A percentile compares a stretch with the other conserved stretches of the same genome.
These are phyloP conservation scores for Oscheius sp. DNA, from an alignment of 2,888 invertebrate genomes.

Conservation along the genomic window DNA sequence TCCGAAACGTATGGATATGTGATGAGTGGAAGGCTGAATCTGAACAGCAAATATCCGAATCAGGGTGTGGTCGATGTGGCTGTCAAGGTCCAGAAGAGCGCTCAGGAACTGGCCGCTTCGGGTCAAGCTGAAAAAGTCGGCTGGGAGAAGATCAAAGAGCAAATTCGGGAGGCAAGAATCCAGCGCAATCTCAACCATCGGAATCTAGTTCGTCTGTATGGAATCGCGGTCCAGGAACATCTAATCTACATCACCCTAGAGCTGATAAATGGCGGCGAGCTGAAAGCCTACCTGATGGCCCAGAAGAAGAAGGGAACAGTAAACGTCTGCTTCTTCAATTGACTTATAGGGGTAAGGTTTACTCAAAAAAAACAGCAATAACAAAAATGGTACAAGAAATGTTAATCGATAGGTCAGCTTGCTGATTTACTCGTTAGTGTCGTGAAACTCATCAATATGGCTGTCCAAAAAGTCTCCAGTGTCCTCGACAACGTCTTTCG, in stretches of 20 bases:
- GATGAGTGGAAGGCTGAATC: not conserved
- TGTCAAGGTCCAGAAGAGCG: not conserved
- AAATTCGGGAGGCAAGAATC: constrained; percentile 47
- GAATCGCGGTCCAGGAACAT: constrained; percentile 44
- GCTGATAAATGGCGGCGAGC: constrained; percentile 35
- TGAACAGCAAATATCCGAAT: not conserved
- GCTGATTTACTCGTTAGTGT: no score
- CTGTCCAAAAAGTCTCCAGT: no score
- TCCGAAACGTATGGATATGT: not conserved
- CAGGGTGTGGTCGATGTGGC: not conserved
- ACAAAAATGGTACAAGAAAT: no score
- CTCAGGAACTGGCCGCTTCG: not conserved
- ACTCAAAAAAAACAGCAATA: no score
- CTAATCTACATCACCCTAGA: constrained; percentile 47
- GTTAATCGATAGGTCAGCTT: no score
- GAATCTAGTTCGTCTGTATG: constrained; percentile 44
- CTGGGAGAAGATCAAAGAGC: constrained; percentile 43
- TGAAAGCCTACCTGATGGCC: constrained; percentile 1
- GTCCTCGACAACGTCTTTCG: no score
- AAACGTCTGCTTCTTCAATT: no score
- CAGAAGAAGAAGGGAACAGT: not conserved
- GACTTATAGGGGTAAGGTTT: no score
- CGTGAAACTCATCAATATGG: no score
- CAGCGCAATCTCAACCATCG: constrained; percentile 45
- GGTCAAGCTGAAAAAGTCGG: not conserved